Conservation (phyloP, 2,113 vertebrate species). For the Deroptyus accipitrinus region DNA sequence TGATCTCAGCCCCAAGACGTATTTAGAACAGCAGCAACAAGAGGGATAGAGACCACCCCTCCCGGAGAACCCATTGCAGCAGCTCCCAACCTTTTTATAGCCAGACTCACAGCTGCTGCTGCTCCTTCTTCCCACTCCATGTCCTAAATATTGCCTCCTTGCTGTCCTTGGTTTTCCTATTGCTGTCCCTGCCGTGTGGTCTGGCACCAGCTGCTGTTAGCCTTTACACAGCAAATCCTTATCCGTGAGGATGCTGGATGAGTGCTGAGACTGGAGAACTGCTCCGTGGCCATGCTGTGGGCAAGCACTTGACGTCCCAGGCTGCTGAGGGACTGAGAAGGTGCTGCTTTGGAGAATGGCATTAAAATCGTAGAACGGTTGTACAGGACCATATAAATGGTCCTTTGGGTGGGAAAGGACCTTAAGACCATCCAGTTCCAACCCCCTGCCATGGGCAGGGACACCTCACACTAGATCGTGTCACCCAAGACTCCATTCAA, state of each 20-base stretch:
- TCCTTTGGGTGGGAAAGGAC: background rate
- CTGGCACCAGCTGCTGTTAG: background rate
- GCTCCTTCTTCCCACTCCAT: background rate
- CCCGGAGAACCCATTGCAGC: accelerated
- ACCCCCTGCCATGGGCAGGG: background rate
- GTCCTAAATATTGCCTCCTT: background rate
- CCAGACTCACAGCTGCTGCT: constrained; percentile 42
- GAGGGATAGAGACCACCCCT: background rate
- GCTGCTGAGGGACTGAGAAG: background rate
- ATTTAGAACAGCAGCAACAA: background rate
- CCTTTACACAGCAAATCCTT: background rate
- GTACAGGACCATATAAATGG: background rate
- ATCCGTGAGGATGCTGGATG: background rate
- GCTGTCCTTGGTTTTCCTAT: background rate
- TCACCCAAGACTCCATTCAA: background rate
- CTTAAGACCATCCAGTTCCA: background rate
- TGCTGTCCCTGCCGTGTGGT: background rate
- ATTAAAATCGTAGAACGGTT: background rate
- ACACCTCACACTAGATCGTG: background rate
- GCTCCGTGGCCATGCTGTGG: background rate
- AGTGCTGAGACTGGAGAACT: background rate
- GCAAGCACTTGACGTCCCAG: background rate
- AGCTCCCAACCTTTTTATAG: constrained; percentile 45
- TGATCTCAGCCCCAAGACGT: background rate
- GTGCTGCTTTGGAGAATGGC: background rate